phyloP scores from a whole-genome alignment of 2,888 invertebrate species.

The Dione vanillae region DNA sequence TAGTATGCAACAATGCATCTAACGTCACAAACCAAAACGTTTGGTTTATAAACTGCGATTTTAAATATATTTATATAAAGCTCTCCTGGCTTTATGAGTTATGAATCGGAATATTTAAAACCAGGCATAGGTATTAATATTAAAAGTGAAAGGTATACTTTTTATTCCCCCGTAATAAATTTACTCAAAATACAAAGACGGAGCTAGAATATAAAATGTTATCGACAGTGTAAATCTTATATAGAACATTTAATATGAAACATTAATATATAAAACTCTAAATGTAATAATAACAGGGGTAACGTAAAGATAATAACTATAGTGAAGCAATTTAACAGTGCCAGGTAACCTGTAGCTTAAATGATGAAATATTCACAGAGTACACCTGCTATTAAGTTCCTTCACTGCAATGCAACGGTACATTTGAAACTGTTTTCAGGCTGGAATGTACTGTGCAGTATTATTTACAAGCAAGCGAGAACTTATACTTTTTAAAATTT shows the following conservation, averaged over 20 bases:
- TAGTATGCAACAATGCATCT: too few species aligned
- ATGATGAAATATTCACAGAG: slow-evolving; percentile 14
- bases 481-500: neutral
- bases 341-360: slow-evolving; percentile 19
- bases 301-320: slow-evolving; percentile 1
- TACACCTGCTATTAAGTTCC: slow-evolving; percentile 12
- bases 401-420: neutral
- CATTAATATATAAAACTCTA: neutral
- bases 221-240: neutral
- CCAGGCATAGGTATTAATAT: too few species aligned
- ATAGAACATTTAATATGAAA: neutral
- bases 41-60: too few species aligned
- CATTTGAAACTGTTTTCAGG: slow-evolving; percentile 1
- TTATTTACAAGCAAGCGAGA: neutral
- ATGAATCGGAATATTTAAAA: too few species aligned
- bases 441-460: slow-evolving; percentile 1
- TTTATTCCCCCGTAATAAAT: too few species aligned
- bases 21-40: too few species aligned
- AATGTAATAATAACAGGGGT: neutral
- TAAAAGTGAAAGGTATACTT: too few species aligned
- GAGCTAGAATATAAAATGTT: neutral
- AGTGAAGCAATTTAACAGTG: slow-evolving; percentile 13
- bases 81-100: too few species aligned
- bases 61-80: too few species aligned
- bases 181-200: neutral